A percentile compares a stretch with the other conserved stretches of the same genome.
phyloP scores from a whole-genome alignment of 2,797 vertebrate genomes.

The Rhincodon typus region DNA sequence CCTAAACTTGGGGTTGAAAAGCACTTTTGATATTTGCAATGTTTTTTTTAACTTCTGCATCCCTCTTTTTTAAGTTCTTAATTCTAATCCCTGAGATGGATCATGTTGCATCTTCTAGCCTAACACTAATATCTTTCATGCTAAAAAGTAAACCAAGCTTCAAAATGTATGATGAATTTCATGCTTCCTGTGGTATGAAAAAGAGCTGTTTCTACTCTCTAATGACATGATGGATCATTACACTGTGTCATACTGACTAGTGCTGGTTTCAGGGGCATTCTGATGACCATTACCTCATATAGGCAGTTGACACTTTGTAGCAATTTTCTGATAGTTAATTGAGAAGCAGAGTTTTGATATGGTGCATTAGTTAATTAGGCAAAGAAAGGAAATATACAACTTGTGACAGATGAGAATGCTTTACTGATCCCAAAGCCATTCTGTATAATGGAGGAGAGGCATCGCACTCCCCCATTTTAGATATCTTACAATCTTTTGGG shows the following conservation, averaged over 20 bases:
- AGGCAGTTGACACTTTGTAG: too few species aligned
- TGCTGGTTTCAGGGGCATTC: too few species aligned
- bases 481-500: too few species aligned
- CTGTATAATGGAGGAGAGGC: too few species aligned
- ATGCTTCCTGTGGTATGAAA: neutral
- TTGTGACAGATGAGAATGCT: too few species aligned
- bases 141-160: neutral
- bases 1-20: neutral
- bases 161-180: neutral
- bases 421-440: too few species aligned
- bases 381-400: too few species aligned
- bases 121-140: neutral
- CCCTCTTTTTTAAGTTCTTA: neutral
- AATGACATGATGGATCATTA: neutral
- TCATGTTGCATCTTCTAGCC: neutral
- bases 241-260: neutral
- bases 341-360: too few species aligned
- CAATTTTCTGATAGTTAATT: too few species aligned
- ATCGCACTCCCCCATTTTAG: too few species aligned
- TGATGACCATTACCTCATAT: too few species aligned
- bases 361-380: too few species aligned
- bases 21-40: neutral
- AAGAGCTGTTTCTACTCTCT: neutral
- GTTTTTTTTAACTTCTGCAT: neutral
- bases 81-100: neutral